phyloP scores from a whole-genome alignment of 2,888 invertebrate genomes.

The Poecilobothrus nobilitatus region DNA sequence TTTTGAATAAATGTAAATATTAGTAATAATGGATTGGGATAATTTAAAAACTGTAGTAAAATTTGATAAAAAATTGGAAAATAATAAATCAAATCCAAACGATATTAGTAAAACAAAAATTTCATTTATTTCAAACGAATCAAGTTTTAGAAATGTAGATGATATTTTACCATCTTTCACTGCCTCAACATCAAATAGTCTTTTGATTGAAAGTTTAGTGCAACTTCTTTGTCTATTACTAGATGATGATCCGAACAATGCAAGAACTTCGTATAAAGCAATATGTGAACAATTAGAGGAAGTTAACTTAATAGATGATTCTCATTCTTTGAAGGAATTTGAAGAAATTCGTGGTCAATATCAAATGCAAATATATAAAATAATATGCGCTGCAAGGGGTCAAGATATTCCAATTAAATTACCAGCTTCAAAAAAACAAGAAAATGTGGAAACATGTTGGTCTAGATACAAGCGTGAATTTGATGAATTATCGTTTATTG shows the following conservation, averaged over 20 bases:
- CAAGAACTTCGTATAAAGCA: conserved; percentile 54
- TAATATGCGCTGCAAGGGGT: conserved; percentile 53
- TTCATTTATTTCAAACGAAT: background rate
- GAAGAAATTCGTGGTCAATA: conserved; percentile 59
- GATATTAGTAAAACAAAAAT: background rate
- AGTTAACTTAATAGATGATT: conserved; percentile 62
- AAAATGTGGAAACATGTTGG: conserved; percentile 45
- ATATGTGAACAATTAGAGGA: conserved; percentile 60
- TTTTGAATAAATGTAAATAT: no score
- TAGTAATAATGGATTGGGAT: conserved; percentile 24
- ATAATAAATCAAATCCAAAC: background rate
- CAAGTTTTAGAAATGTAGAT: background rate
- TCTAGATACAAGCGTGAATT: conserved; percentile 63
- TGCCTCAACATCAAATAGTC: conserved; percentile 53
- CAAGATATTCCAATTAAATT: conserved; percentile 47
- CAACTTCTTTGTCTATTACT: conserved; percentile 58
- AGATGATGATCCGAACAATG: conserved; percentile 52
- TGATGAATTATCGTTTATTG: conserved; percentile 60
- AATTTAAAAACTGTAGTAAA: conserved; percentile 35
- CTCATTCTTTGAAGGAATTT: conserved; percentile 60
- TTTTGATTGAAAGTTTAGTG: conserved; percentile 61
- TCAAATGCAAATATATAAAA: conserved; percentile 55
- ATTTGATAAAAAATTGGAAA: conserved; percentile 31
- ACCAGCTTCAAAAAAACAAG: conserved; percentile 48
- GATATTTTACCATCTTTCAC: background rate